A percentile compares a stretch with the other conserved stretches of the same genome.
These are phyloP conservation scores for Saturnia pavonia DNA, from an alignment of 2,888 invertebrate species.

Conservation along the genomic window DNA sequence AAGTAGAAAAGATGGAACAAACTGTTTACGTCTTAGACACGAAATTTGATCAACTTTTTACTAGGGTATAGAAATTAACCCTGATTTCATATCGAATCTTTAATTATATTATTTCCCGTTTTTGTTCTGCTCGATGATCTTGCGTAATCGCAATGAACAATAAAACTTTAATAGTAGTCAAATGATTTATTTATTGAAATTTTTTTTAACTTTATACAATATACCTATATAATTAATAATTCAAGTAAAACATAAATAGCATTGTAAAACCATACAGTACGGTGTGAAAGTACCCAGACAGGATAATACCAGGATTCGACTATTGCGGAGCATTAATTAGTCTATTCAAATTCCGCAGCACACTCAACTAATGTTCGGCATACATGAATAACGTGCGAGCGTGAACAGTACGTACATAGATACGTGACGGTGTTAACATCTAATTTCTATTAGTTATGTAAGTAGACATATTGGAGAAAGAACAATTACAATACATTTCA, in stretches of 20 bases:
- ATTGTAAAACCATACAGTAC: background rate
- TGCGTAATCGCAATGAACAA: background rate
- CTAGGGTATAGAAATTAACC: background rate
- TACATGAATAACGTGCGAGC: background rate
- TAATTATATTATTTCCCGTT: background rate
- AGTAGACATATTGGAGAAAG: background rate
- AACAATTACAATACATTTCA: background rate
- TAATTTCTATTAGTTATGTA: background rate
- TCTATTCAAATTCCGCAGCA: slow-evolving; percentile 26
- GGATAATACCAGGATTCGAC: slow-evolving; percentile 12
- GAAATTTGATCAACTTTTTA: background rate
- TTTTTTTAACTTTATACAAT: too few relatives aligned
- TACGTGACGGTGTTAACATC: slow-evolving; percentile 16
- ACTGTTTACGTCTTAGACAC: background rate
- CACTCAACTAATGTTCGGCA: slow-evolving; percentile 20
- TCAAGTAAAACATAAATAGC: background rate
- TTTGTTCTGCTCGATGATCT: background rate
- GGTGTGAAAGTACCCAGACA: slow-evolving; percentile 14
- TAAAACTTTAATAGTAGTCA: too few relatives aligned
- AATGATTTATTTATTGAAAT: background rate
- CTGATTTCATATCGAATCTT: background rate
- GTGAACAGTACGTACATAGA: background rate
- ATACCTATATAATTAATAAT: too few relatives aligned
- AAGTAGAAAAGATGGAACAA: background rate
- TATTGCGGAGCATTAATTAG: slow-evolving; percentile 26